Evolutionary conservation across 2,888 invertebrate species (phyloP).

Genomic region (Athrips mouffetella): DNA sequence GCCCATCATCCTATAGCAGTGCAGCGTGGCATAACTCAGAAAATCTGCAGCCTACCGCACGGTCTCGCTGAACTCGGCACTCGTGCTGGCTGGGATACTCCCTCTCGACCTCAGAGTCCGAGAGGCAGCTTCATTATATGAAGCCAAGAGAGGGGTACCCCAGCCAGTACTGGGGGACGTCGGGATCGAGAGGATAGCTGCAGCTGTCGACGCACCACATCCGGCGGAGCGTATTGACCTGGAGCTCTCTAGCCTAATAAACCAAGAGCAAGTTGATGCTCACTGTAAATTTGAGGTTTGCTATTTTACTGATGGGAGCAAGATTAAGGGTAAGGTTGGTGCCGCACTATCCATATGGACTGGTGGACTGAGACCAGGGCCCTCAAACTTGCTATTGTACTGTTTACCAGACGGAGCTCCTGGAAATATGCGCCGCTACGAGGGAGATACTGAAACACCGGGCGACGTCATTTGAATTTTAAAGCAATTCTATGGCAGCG

Average conservation of each 20-base stretch:
- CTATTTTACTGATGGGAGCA: conserved; percentile 24
- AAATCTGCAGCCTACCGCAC: too few relatives aligned
- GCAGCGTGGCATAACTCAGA: conserved; percentile 19
- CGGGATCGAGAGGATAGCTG: too few relatives aligned
- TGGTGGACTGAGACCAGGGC: background rate
- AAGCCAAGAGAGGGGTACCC: too few relatives aligned
- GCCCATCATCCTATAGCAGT: background rate
- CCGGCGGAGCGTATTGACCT: background rate
- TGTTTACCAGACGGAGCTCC: conserved; percentile 12
- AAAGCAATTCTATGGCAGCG: conserved; percentile 5
- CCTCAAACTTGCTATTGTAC: conserved; percentile 9
- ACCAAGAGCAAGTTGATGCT: conserved; percentile 6
- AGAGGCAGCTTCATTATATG: too few relatives aligned
- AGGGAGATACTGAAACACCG: too few relatives aligned
- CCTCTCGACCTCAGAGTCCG: too few relatives aligned
- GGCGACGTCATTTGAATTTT: background rate
- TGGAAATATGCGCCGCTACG: background rate
- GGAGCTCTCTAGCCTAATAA: background rate
- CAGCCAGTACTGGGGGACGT: too few relatives aligned
- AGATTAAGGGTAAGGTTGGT: conserved; percentile 18
- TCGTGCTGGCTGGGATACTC: too few relatives aligned
- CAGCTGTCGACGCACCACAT: background rate
- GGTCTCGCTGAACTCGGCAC: too few relatives aligned
- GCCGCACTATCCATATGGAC: conserved; percentile 7
- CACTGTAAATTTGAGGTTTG: background rate